phyloP scores from a whole-genome alignment of 2,888 invertebrate species.

The Drosophila birchii region DNA sequence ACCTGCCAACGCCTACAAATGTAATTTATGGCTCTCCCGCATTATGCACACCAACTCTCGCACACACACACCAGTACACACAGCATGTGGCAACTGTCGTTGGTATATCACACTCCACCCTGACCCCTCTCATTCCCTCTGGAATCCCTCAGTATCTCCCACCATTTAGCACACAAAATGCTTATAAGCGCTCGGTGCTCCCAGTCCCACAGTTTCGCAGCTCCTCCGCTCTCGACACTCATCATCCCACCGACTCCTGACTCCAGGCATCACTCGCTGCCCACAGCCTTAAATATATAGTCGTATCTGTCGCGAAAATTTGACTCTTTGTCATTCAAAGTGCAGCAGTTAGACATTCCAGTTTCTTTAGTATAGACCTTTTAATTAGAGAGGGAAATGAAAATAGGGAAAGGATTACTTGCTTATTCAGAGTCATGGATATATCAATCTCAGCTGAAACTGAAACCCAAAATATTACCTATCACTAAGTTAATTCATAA shows the following conservation, averaged over 20 bases:
- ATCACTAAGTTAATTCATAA: not conserved
- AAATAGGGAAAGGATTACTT: not conserved
- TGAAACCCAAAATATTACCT: not conserved
- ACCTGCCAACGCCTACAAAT: conserved; percentile 86
- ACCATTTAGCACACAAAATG: conserved; percentile 69
- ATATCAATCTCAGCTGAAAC: not conserved
- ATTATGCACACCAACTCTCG: conserved; percentile 76
- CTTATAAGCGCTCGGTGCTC: conserved; percentile 61
- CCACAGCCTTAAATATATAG: conserved; percentile 65
- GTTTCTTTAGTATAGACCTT: not conserved
- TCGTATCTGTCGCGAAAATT: conserved; percentile 70
- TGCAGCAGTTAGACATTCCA: conserved; percentile 35
- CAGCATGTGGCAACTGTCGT: conserved; percentile 68
- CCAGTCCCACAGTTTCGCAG: conserved; percentile 22
- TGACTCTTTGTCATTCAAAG: conserved; percentile 67
- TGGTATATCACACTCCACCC: conserved; percentile 30
- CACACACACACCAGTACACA: conserved; percentile 40
- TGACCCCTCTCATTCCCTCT: conserved; percentile 22
- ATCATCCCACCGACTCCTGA: conserved; percentile 21
- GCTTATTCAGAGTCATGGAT: not conserved
- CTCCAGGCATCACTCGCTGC: conserved; percentile 53
- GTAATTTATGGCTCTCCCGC: conserved; percentile 85
- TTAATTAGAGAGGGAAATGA: not conserved
- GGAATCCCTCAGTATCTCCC: conserved; percentile 17
- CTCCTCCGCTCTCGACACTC: conserved; percentile 24